Evolutionary conservation across 2,113 vertebrate species (phyloP), one percentile per base, ranked within the genome.

Genomic region (Perccottus glenii): DNA sequence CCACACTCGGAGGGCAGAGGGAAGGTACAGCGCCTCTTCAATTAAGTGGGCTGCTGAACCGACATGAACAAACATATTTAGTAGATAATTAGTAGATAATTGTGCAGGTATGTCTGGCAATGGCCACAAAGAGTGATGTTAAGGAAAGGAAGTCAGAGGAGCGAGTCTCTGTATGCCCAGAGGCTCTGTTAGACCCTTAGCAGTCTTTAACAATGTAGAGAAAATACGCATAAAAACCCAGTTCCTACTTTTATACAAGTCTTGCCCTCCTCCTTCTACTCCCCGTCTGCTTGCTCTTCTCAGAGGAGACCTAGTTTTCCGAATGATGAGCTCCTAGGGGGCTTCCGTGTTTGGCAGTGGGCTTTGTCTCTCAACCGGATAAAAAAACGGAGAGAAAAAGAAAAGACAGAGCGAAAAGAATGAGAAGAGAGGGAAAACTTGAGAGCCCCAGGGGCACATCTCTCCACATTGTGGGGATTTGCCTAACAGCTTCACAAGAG

Each of bases 11-110:
- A 82, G 77, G 75, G 64, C 32, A 66, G 70, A 85, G 79, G 70
- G 78, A 83, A 87, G 81, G 75, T 82, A 93, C 88, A 84, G 88
- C 82, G 79, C 85, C 81, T 78, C 84, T 89, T 91, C 92, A 95
- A 93, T 95, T 94, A 95, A 92, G 92, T 89, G 89, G 91, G 87
- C 91, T 84, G 84, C 86, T 92, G 88, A 91, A 90, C 87, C 90
- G 86, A 94, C 93, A 89, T 89, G 94, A 95, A 91, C 92, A 89
- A 91, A 94, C 93, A 92, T 78, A 94, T 94, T 95, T 94, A 93
- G 91, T 73, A 93, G 93, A 91, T 96, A 94, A 96, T 96, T 95
- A 95, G 93, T 78, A 90, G 93, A 94, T 94, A 75, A 89, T 94
- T 95, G 94, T 89, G 80, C 88, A 92, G 90, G 92, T 93, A 92